phyloP scores from a whole-genome alignment of 2,888 invertebrate genomes.

The Tridacna gigas region DNA sequence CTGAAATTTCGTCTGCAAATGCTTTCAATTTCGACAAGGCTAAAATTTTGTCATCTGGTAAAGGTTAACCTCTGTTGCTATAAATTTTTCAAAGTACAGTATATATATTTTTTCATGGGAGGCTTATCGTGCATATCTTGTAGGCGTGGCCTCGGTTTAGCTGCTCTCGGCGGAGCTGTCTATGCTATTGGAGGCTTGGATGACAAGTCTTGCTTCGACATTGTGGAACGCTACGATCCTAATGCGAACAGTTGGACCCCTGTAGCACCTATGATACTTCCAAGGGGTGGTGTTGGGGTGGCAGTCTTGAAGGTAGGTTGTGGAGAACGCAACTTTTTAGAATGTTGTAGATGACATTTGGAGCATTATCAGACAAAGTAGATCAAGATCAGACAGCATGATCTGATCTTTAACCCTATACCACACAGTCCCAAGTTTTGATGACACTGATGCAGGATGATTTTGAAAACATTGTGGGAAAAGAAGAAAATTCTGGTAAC shows the following conservation, averaged over 20 bases:
- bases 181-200: constrained; percentile 86
- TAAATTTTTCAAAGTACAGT: no score
- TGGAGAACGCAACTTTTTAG: neutral
- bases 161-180: constrained; percentile 85
- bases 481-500: neutral
- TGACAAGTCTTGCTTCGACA: constrained; percentile 85
- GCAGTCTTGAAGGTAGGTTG: constrained; percentile 82
- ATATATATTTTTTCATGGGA: no score
- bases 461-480: neutral
- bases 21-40: no score
- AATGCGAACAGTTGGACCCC: constrained; percentile 84
- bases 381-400: no score
- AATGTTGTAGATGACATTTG: neutral
- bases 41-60: no score
- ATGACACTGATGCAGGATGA: neutral
- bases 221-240: constrained; percentile 86
- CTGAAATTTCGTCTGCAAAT: no score
- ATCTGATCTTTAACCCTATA: no score
- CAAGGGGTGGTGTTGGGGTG: constrained; percentile 86
- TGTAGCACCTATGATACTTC: constrained; percentile 85
- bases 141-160: constrained; percentile 86
- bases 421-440: no score
- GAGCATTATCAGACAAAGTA: no score
- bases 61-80: no score
- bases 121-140: neutral